Percentiles rank a stretch among this genome's conserved stretches.
Conservation (phyloP, 2,888 invertebrate species). For the Latrodectus elegans region DNA sequence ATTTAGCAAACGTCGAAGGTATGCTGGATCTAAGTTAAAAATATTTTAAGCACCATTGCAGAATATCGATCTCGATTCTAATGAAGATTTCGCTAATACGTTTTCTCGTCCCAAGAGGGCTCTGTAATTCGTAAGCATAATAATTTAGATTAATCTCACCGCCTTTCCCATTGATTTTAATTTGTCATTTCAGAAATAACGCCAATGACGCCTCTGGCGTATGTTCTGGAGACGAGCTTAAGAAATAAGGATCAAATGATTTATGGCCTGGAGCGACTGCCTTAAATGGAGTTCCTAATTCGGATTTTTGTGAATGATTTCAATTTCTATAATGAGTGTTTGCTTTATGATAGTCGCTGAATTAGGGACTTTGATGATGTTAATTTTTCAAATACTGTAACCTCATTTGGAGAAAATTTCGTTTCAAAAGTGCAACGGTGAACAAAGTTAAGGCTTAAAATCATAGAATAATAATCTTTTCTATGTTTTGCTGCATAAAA, state of each 20-base stretch:
- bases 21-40: not conserved
- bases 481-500: too few relatives aligned
- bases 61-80: not conserved
- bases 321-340: too few relatives aligned
- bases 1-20: not conserved
- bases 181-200: not conserved
- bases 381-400: too few relatives aligned
- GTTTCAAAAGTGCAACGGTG: too few relatives aligned
- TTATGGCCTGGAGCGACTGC: not conserved
- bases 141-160: conserved; percentile 2
- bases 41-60: not conserved
- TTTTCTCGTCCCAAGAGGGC: not conserved
- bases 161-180: conserved; percentile 1
- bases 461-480: too few relatives aligned
- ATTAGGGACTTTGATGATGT: too few relatives aligned
- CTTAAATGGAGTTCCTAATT: too few relatives aligned
- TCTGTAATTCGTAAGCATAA: not conserved
- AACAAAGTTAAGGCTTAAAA: too few relatives aligned
- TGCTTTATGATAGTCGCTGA: too few relatives aligned
- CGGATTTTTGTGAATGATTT: too few relatives aligned
- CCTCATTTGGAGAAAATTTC: too few relatives aligned
- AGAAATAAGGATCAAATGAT: not conserved
- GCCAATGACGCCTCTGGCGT: not conserved
- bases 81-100: conserved; percentile 5
- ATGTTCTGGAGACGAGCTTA: not conserved